Evolutionary conservation across 2,113 vertebrate species (phyloP).

Genomic region (Sisor rabdophorus): DNA sequence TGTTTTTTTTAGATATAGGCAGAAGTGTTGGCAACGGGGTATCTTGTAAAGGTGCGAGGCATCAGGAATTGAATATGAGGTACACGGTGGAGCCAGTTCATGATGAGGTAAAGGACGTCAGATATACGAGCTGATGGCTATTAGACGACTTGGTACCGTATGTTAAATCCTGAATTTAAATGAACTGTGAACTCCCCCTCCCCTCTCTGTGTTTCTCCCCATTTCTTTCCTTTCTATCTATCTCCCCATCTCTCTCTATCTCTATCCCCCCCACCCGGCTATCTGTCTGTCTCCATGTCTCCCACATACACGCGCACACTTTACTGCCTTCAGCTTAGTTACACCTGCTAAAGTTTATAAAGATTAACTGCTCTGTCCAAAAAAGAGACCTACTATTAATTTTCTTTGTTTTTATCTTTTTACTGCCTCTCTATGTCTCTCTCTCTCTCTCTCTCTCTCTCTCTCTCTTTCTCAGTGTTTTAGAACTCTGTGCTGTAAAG

Average conservation of each 20-base stretch:
- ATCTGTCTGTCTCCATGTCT: background rate
- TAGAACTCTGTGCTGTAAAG: conserved; percentile 97
- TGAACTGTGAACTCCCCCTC: too few relatives aligned
- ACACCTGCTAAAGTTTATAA: conserved; percentile 1
- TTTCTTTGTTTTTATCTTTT: background rate
- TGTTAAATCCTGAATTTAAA: too few relatives aligned
- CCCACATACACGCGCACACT: background rate
- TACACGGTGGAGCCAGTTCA: background rate
- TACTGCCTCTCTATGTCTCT: background rate
- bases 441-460: background rate
- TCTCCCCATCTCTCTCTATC: background rate
- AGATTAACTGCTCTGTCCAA: background rate
- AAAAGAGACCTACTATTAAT: background rate
- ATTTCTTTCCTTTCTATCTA: too few relatives aligned
- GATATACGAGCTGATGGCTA: background rate
- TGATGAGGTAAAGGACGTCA: background rate
- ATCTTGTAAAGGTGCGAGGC: background rate
- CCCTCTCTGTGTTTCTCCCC: too few relatives aligned
- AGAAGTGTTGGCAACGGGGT: too few relatives aligned
- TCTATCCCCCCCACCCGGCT: background rate
- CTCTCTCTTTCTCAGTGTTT: conserved; percentile 79
- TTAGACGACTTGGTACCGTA: background rate
- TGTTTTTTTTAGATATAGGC: too few relatives aligned
- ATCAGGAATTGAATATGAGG: background rate
- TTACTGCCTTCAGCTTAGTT: background rate